A percentile compares a stretch with the other conserved stretches of the same genome.
phyloP scores from a whole-genome alignment of 2,888 invertebrate species.

The Spisula solida region DNA sequence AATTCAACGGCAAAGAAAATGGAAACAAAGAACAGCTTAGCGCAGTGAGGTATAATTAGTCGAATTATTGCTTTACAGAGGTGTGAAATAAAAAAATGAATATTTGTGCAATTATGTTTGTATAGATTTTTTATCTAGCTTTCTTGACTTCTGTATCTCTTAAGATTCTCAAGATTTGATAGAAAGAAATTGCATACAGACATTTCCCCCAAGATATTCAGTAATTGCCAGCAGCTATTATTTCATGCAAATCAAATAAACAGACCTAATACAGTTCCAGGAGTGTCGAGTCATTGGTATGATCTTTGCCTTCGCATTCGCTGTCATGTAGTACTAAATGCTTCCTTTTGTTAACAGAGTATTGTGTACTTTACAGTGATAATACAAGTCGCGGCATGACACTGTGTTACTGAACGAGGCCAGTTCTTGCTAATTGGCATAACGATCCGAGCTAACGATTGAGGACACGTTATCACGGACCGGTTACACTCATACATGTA shows the following conservation, averaged over 20 bases:
- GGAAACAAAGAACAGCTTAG: no score
- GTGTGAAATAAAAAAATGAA: background rate
- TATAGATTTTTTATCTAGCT: slow-evolving; percentile 3
- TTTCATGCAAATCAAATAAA: background rate
- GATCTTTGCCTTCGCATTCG: no score
- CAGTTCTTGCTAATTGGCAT: no score
- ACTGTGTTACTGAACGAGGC: no score
- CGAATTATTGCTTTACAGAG: background rate
- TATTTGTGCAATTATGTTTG: background rate
- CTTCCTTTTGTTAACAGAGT: background rate
- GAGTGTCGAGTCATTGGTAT: no score
- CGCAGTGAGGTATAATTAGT: background rate
- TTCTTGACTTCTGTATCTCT: no score
- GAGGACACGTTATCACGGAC: no score
- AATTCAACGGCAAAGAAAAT: no score
- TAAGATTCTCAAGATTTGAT: background rate
- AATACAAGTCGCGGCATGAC: no score
- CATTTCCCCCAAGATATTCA: background rate
- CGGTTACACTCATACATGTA: no score
- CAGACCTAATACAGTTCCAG: background rate
- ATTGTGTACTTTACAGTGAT: background rate
- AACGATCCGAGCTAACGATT: no score
- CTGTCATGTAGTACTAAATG: no score
- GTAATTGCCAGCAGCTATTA: background rate
- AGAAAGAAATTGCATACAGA: background rate